Conservation (phyloP, 1,140 invertebrate species). For the Drosophila parabipectinata region DNA sequence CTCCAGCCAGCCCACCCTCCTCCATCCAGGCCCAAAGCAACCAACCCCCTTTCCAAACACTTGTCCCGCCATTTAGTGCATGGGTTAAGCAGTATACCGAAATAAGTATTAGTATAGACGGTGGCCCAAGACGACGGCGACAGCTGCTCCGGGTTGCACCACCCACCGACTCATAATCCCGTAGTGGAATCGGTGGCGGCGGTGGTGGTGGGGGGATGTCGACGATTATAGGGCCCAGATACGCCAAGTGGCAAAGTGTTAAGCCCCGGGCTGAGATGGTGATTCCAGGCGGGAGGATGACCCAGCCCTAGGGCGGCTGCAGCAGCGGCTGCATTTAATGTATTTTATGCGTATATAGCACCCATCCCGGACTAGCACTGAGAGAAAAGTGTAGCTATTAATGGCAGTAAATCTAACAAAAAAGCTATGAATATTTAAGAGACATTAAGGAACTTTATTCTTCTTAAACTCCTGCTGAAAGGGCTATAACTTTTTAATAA, state of each 20-base stretch:
- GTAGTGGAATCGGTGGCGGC: neutral
- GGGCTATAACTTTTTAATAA: no score
- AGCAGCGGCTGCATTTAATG: conserved; percentile 71
- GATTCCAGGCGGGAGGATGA: conserved; percentile 15
- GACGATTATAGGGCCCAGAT: conserved; percentile 35
- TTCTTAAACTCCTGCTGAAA: no score
- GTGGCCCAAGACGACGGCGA: conserved; percentile 48
- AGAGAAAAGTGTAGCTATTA: neutral
- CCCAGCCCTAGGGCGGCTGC: conserved; percentile 53
- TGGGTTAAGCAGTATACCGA: conserved; percentile 79
- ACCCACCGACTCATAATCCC: conserved; percentile 10
- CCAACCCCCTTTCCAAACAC: conserved; percentile 42
- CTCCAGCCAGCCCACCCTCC: conserved; percentile 27
- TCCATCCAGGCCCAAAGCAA: conserved; percentile 12
- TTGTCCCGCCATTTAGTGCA: conserved; percentile 80
- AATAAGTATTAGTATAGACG: conserved; percentile 56
- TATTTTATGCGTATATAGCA: conserved; percentile 15
- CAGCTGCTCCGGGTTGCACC: conserved; percentile 53
- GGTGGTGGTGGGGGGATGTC: conserved; percentile 12
- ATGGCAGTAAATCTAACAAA: no score
- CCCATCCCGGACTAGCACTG: conserved; percentile 9
- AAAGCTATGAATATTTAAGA: no score
- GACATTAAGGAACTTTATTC: no score
- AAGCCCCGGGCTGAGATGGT: conserved; percentile 39
- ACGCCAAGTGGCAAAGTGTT: conserved; percentile 49